Evolutionary conservation across 64 coral and sea anemone species (phyloP).

Genomic region (Montipora sp.): DNA sequence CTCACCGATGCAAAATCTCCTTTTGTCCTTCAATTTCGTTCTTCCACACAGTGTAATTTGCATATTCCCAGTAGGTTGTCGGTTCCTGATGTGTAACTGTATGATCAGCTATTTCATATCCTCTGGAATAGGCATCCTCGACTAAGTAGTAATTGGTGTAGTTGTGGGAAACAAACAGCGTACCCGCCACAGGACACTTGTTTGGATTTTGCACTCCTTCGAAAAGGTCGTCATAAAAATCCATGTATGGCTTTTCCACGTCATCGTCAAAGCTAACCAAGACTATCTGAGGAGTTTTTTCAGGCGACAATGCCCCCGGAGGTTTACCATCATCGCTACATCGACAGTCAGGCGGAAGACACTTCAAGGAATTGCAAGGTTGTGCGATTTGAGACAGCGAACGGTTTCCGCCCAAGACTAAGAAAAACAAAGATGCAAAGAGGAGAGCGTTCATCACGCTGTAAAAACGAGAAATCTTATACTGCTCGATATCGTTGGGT

Average conservation of each 20-base stretch:
- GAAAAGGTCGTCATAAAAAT: conserved; percentile 73
- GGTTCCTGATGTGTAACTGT: conserved; percentile 84
- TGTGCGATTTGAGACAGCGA: conserved; percentile 37
- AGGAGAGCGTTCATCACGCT: background rate
- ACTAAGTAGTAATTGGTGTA: conserved; percentile 81
- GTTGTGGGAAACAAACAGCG: conserved; percentile 81
- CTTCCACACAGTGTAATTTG: conserved; percentile 68
- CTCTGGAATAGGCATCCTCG: conserved; percentile 76
- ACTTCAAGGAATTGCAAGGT: conserved; percentile 63
- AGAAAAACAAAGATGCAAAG: background rate
- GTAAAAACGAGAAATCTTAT: background rate
- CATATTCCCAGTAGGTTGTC: conserved; percentile 63
- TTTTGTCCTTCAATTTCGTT: conserved; percentile 75
- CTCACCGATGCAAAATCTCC: conserved; percentile 90
- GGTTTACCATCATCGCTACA: conserved; percentile 80
- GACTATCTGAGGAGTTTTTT: conserved; percentile 70
- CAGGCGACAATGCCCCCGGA: conserved; percentile 50
- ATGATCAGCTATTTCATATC: conserved; percentile 82
- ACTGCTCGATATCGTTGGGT: background rate
- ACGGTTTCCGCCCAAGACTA: background rate
- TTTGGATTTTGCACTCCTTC: conserved; percentile 73
- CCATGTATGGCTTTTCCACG: conserved; percentile 30
- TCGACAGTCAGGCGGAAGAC: conserved; percentile 64
- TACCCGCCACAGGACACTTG: conserved; percentile 62
- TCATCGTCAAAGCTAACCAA: conserved; percentile 87